Base-by-base conservation (phyloP, 2,888 invertebrate genomes). In the Diadegma fenestrale region DNA sequence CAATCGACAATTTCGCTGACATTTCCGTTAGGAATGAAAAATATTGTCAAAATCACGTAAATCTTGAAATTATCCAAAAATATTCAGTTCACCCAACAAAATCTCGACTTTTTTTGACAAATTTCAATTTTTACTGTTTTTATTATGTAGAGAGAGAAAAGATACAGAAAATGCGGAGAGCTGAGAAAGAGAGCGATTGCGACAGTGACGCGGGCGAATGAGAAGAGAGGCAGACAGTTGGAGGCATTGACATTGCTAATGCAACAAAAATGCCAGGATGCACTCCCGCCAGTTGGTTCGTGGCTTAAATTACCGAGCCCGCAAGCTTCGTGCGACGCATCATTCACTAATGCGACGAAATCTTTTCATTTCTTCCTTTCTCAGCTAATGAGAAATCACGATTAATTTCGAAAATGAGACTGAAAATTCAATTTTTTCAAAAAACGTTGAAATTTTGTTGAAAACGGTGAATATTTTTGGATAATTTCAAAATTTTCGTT, bases 201-300 rank as follows among this genome's bases (percentile, higher is more conserved):
- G 54, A 54, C 10, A 54, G 54, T 19, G 54, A 3, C n/a, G 14
- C 48, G 66, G 45, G 45, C 45, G 86, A 81, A 87, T 83, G 10
- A 26, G 10, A 58, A 22, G 76, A 48, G 54, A 43, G 37, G n/a
- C 14, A 79, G 48, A 61, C n/a, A 26, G 71, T 88, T 88, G 89
- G 81, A 88, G 90, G 90, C 92, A 92, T 92, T 92, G 92, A 92
- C 92, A 92, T 92, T 92, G 92, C 91, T 90, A 90, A 81, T 87
- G 87, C 80, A 54, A 86, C 86, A 81, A 80, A 83, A 37, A 71
- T 85, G 82, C 86, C 86, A 87, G 86, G 87, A 87, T 87, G 85
- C 84, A 68, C 72, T 81, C 64, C 80, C 79, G 84, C 80, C 81
- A 68, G 41, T 64, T 69, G 12, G 77, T 76, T 72, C 79, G 61